These are phyloP conservation scores for Elysia crispata DNA, from an alignment of 2,888 invertebrate genomes.

Conservation along the genomic window DNA sequence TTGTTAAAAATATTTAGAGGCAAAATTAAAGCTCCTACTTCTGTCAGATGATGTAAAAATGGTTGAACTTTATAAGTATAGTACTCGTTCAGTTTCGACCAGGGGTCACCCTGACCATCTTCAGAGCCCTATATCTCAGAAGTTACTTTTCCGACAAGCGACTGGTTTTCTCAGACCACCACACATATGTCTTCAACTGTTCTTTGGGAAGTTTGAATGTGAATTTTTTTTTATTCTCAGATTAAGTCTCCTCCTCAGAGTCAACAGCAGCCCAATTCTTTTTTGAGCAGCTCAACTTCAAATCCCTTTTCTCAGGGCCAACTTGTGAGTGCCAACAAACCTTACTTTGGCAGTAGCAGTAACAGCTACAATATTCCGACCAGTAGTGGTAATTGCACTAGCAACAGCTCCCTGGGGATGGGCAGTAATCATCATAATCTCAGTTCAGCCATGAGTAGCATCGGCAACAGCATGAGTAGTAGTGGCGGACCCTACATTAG, in stretches of 20 bases:
- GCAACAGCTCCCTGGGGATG: background rate
- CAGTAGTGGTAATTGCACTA: conserved; percentile 1
- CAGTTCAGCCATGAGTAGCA: background rate
- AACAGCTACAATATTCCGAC: conserved; percentile 3
- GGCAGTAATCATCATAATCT: background rate
- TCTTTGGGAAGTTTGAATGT: too few species aligned
- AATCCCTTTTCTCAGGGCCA: conserved; percentile 27
- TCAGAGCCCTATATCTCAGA: too few species aligned
- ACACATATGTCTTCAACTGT: too few species aligned
- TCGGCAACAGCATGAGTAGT: background rate
- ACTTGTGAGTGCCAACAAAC: background rate
- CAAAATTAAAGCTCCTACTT: too few species aligned
- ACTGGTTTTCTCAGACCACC: too few species aligned
- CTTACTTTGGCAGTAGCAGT: conserved; percentile 34
- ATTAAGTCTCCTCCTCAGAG: conserved; percentile 43
- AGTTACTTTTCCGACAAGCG: too few species aligned
- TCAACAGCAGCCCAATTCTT: conserved; percentile 22
- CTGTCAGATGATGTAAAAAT: too few species aligned
- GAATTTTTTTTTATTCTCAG: conserved; percentile 2
- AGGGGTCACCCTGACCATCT: too few species aligned
- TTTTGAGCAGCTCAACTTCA: conserved; percentile 15
- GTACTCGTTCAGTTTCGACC: too few species aligned
- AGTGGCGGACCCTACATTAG: background rate
- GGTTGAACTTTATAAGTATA: too few species aligned
- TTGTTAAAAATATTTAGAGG: too few species aligned